phyloP scores from a whole-genome alignment of 2,888 invertebrate genomes.

The Eurois occulta region DNA sequence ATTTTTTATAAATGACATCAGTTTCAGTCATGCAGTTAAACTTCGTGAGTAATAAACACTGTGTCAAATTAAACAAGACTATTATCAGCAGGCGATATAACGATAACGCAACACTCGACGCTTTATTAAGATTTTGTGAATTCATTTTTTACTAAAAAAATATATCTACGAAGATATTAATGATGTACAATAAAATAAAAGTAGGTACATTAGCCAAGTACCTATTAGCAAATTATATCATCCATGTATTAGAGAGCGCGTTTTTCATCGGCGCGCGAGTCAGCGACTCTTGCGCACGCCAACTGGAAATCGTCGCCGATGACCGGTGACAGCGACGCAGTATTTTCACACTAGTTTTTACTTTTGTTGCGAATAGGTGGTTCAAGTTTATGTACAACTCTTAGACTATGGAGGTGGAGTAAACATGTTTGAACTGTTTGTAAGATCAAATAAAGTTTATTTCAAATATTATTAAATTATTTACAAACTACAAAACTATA shows the following conservation, averaged over 20 bases:
- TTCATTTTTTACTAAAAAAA: not conserved
- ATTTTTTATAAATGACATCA: not conserved
- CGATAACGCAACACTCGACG: slow-evolving; percentile 10
- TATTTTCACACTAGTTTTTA: slow-evolving; percentile 63
- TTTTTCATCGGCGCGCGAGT: slow-evolving; percentile 69
- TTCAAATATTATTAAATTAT: too few relatives aligned
- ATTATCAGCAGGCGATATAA: slow-evolving; percentile 26
- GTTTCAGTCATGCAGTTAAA: slow-evolving; percentile 15
- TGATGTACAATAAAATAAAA: slow-evolving; percentile 26
- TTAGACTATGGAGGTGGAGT: not conserved
- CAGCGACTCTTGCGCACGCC: slow-evolving; percentile 79
- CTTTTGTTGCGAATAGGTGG: slow-evolving; percentile 51
- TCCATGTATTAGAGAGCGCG: slow-evolving; percentile 72
- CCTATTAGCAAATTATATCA: slow-evolving; percentile 70
- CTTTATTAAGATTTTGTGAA: slow-evolving; percentile 6
- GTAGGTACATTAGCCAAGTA: slow-evolving; percentile 54
- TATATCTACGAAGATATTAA: slow-evolving; percentile 10
- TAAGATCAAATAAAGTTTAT: too few relatives aligned
- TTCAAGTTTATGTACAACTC: slow-evolving; percentile 23
- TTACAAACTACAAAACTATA: too few relatives aligned
- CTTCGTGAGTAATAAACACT: slow-evolving; percentile 3
- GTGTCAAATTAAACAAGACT: slow-evolving; percentile 40
- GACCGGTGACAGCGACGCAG: slow-evolving; percentile 64
- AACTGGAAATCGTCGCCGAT: slow-evolving; percentile 69
- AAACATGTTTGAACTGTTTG: not conserved